Evolutionary conservation across 2,797 vertebrate genomes (phyloP).

Genomic region (Smutsia temminckii): DNA sequence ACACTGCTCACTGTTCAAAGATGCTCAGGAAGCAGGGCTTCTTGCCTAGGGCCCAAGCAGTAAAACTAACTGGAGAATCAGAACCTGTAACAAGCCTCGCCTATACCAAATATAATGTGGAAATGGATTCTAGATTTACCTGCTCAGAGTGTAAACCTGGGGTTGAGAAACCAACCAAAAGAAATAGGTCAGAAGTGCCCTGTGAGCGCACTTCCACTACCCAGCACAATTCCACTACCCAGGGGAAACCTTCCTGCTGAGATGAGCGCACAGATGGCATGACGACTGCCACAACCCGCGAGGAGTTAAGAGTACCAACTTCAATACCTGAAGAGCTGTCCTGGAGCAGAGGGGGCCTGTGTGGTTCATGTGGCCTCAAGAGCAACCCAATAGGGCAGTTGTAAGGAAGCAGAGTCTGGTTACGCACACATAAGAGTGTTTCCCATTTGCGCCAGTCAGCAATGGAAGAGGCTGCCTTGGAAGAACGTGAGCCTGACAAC

Average conservation of each 20-base stretch:
- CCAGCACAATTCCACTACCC: background rate
- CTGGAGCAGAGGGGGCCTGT: background rate
- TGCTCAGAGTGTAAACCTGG: background rate
- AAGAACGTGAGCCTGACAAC: background rate
- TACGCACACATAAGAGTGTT: background rate
- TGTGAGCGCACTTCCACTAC: background rate
- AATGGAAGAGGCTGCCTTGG: background rate
- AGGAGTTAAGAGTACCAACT: background rate
- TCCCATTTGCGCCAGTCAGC: background rate
- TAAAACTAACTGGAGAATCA: background rate
- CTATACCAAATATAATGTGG: background rate
- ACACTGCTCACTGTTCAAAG: background rate
- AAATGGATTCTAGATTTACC: conserved; percentile 31
- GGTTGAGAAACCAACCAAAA: background rate
- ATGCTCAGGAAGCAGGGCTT: background rate
- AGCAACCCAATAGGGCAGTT: background rate
- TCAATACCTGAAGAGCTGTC: background rate
- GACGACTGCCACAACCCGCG: background rate
- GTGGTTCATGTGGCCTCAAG: background rate
- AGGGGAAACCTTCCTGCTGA: background rate
- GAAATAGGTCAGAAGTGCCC: background rate
- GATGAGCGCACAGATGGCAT: background rate
- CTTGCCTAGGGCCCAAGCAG: background rate
- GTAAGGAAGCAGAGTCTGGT: background rate
- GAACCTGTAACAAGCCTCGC: background rate